A percentile compares a stretch with the other conserved stretches of the same genome.
Conservation (phyloP, 2,797 vertebrate species). For the Pseudochaenichthys georgianus region DNA sequence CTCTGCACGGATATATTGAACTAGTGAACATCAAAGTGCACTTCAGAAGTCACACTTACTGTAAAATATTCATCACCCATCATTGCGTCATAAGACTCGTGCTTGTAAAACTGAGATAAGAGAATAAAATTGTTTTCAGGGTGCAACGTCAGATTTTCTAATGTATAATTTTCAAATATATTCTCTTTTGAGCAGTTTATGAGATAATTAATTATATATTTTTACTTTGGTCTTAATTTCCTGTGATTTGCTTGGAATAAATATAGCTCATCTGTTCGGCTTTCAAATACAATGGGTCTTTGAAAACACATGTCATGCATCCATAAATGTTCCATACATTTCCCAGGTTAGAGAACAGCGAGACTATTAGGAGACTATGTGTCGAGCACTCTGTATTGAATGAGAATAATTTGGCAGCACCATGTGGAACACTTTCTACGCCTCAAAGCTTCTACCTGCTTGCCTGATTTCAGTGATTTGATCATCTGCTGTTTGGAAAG, state of each 20-base stretch:
- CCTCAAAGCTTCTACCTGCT: conserved; percentile 54
- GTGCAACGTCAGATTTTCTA: background rate
- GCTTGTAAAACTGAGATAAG: conserved; percentile 25
- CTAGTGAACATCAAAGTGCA: conserved; percentile 44
- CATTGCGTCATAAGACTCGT: conserved; percentile 9
- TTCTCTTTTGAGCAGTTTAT: background rate
- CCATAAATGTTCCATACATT: conserved; percentile 48
- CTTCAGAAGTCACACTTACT: conserved; percentile 33
- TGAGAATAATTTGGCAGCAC: conserved; percentile 20
- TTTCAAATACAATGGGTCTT: conserved; percentile 35
- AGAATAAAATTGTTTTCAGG: no score
- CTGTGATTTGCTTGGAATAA: conserved; percentile 21
- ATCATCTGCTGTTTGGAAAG: conserved; percentile 53
- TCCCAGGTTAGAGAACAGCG: conserved; percentile 26
- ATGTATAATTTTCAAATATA: background rate
- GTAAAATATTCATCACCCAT: conserved; percentile 54
- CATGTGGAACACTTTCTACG: conserved; percentile 30
- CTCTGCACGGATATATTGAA: conserved; percentile 44
- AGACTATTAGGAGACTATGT: conserved; percentile 11
- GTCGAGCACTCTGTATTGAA: conserved; percentile 6
- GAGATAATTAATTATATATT: background rate
- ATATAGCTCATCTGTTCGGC: conserved; percentile 34
- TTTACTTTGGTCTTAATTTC: background rate
- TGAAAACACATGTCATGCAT: conserved; percentile 34
- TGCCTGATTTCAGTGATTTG: conserved; percentile 43